Evolutionary conservation across 2,113 vertebrate species (phyloP).

Genomic region (Triplophysa dalaica): DNA sequence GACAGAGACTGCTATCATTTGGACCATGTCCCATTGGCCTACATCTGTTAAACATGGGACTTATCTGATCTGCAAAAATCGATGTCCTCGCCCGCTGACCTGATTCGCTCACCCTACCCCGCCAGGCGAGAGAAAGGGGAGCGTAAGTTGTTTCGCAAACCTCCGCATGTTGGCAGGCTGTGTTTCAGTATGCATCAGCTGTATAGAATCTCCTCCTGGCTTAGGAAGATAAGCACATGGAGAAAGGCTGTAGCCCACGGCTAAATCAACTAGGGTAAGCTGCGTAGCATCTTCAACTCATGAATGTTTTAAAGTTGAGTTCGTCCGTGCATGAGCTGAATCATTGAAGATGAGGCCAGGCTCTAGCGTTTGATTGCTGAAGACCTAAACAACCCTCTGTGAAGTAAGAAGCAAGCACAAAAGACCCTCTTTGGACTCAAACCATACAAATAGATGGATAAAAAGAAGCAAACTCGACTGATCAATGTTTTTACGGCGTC

Average conservation of each 20-base stretch:
- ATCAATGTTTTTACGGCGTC: slow-evolving; percentile 3
- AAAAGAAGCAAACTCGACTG: slow-evolving; percentile 8
- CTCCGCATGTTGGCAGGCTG: slow-evolving; percentile 30
- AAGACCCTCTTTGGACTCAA: not conserved
- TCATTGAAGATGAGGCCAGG: slow-evolving; percentile 22
- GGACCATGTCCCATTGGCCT: slow-evolving; percentile 36
- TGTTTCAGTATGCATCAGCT: slow-evolving; percentile 31
- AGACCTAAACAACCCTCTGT: slow-evolving; percentile 33
- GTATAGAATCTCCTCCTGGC: slow-evolving; percentile 33
- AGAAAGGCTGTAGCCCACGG: slow-evolving; percentile 26
- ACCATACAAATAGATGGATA: slow-evolving; percentile 10
- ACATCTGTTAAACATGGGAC: slow-evolving; percentile 42
- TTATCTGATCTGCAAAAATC: slow-evolving; percentile 38
- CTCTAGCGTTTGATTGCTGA: slow-evolving; percentile 26
- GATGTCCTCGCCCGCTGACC: slow-evolving; percentile 33
- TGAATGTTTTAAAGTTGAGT: slow-evolving; percentile 36
- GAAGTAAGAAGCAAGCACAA: slow-evolving; percentile 15
- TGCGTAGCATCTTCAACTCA: slow-evolving; percentile 34
- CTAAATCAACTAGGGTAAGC: slow-evolving; percentile 43
- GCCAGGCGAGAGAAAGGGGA: slow-evolving; percentile 3
- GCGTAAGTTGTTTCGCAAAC: slow-evolving; percentile 28
- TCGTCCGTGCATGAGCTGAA: slow-evolving; percentile 19
- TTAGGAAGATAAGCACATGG: slow-evolving; percentile 30
- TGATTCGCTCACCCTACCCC: slow-evolving; percentile 10
- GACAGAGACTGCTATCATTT: slow-evolving; percentile 19